Conservation (phyloP, 2,797 vertebrate genomes). For the Melanogrammus aeglefinus region DNA sequence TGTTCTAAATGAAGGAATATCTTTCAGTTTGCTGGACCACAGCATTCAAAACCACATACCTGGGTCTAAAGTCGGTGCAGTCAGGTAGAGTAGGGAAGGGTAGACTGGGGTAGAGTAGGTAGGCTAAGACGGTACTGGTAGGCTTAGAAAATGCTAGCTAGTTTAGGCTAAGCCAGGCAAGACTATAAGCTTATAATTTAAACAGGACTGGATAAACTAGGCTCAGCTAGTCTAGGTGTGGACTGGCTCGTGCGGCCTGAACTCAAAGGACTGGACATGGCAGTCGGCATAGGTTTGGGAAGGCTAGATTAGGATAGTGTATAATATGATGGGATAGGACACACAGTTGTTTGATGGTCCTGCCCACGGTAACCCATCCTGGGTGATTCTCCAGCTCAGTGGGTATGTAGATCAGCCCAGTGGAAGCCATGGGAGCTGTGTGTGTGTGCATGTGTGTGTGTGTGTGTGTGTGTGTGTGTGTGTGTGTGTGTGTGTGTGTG, state of each 20-base stretch:
- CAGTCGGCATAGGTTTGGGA: background rate
- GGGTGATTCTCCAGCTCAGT: constrained; percentile 62
- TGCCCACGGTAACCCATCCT: background rate
- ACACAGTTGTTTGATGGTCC: constrained; percentile 22
- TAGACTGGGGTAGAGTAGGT: too few relatives aligned
- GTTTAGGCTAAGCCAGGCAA: background rate
- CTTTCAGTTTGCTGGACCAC: constrained; percentile 1
- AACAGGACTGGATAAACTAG: background rate
- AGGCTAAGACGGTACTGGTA: background rate
- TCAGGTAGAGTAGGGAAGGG: background rate
- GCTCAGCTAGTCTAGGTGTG: background rate
- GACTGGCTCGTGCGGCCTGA: background rate
- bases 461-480: constrained; percentile 3
- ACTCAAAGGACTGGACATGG: background rate
- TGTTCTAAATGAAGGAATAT: background rate
- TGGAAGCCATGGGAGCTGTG: constrained; percentile 16
- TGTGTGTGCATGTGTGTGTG: background rate
- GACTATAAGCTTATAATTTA: background rate
- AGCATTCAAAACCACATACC: background rate
- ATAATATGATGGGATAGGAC: background rate
- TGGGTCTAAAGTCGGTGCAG: background rate
- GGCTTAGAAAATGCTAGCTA: background rate
- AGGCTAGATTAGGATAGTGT: background rate
- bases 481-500: background rate
- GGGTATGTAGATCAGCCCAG: constrained; percentile 60